phyloP scores from a whole-genome alignment of 2,888 invertebrate genomes.

The Hybos culiciformis region DNA sequence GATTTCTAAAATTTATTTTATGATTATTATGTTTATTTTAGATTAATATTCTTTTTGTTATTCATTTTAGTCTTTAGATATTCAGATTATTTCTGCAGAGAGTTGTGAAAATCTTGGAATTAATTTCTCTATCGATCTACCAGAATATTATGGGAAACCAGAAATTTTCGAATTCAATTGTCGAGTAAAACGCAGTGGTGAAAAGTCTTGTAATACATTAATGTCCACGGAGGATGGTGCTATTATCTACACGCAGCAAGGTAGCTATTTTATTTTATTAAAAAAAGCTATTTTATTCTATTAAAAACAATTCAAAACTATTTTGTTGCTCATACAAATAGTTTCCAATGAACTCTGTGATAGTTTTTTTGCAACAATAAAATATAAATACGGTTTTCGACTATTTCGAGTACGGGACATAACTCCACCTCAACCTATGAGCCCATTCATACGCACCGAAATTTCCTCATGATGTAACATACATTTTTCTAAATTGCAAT shows the following conservation, averaged over 20 bases:
- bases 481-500: too few relatives aligned
- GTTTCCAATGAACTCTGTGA: too few relatives aligned
- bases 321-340: too few relatives aligned
- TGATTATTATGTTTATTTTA: not conserved
- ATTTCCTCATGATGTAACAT: too few relatives aligned
- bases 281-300: not conserved
- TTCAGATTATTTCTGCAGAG: conserved; percentile 35
- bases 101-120: conserved; percentile 37
- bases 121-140: conserved; percentile 28
- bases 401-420: too few relatives aligned
- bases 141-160: conserved; percentile 27
- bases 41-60: not conserved
- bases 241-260: conserved; percentile 48
- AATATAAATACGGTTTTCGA: too few relatives aligned
- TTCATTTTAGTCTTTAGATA: conserved; percentile 33
- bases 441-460: too few relatives aligned
- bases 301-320: too few relatives aligned
- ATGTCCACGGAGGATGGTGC: conserved; percentile 53
- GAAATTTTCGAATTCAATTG: conserved; percentile 37
- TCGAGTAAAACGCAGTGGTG: conserved; percentile 40
- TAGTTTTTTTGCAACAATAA: too few relatives aligned
- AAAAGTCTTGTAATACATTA: conserved; percentile 47
- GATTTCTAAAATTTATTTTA: not conserved
- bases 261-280: conserved; percentile 20
- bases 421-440: too few relatives aligned